Conservation (phyloP, 2,113 vertebrate genomes). For the Deroptyus accipitrinus region DNA sequence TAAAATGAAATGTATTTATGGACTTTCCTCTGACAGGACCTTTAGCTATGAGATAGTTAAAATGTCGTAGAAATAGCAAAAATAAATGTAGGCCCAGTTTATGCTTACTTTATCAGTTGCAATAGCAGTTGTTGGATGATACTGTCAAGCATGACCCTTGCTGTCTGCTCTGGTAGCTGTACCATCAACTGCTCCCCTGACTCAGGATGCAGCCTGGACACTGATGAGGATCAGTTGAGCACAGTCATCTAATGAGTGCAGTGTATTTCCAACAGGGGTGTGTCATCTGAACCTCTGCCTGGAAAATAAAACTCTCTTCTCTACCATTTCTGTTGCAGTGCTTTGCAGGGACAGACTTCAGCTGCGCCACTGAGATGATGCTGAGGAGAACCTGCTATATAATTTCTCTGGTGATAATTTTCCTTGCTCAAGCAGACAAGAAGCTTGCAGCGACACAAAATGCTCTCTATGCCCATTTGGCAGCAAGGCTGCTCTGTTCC, state of each 20-base stretch:
- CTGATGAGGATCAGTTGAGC: background rate
- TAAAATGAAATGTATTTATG: background rate
- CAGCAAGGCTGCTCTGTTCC: background rate
- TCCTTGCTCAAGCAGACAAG: background rate
- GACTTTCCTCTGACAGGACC: background rate
- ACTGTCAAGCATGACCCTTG: background rate
- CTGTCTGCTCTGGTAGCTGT: background rate
- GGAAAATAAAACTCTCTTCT: background rate
- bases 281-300: background rate
- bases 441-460: background rate
- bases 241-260: rapidly evolving
- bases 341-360: rapidly evolving
- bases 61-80: background rate
- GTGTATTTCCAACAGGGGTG: background rate
- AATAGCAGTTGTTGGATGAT: background rate
- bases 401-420: background rate
- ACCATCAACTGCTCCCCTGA: background rate
- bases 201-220: background rate
- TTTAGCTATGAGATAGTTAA: background rate
- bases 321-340: too few relatives aligned
- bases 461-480: background rate
- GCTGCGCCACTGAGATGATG: background rate
- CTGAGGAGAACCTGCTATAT: background rate
- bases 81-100: background rate
- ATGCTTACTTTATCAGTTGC: background rate